Conservation (phyloP, 2,888 invertebrate species). For the Caenorhabditis doughertyi region DNA sequence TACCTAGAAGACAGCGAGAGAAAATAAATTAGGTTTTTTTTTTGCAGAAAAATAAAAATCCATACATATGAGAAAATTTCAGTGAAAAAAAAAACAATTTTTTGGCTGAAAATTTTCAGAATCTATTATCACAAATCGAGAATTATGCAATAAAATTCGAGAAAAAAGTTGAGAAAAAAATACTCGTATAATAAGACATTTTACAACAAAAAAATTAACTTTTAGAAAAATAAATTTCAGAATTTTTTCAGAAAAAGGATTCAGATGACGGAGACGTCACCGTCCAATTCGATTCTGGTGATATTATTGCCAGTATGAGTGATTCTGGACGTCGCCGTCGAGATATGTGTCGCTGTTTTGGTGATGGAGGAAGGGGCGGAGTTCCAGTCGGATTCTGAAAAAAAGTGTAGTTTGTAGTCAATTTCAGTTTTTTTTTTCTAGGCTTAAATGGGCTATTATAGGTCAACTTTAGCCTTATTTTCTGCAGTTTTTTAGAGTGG, state of each 20-base stretch:
- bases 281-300: conserved; percentile 76
- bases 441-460: conserved; percentile 7
- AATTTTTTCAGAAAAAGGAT: conserved; percentile 4
- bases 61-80: too few species aligned
- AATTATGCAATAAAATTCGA: conserved; percentile 21
- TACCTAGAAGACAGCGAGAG: too few species aligned
- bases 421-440: too few species aligned
- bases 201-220: background rate
- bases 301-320: conserved; percentile 74
- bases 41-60: too few species aligned
- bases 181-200: conserved; percentile 20
- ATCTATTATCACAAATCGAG: too few species aligned
- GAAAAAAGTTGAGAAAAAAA: background rate
- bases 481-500: background rate
- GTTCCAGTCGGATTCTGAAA: conserved; percentile 36
- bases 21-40: too few species aligned
- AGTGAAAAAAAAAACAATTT: too few species aligned
- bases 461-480: background rate
- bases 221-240: too few species aligned
- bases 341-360: conserved; percentile 32
- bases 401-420: too few species aligned
- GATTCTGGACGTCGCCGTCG: conserved; percentile 54
- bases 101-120: too few species aligned
- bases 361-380: too few species aligned
- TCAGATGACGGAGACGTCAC: conserved; percentile 66